Conservation (phyloP, 2,797 vertebrate species). For the Thamnophis elegans region DNA sequence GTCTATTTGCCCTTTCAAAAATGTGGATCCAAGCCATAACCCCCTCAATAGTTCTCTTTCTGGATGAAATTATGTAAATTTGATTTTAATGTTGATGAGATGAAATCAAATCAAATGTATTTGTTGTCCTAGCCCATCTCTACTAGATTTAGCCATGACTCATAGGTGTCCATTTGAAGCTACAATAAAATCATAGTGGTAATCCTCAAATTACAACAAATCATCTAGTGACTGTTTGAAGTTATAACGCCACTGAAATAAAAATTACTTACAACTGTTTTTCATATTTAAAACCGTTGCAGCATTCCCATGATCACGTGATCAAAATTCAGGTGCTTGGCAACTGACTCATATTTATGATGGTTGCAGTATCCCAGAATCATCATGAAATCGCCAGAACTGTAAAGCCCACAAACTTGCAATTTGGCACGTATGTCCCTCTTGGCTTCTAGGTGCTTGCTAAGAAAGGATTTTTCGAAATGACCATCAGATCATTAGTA, state of each 20-base stretch:
- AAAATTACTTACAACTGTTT: neutral
- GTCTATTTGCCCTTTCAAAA: neutral
- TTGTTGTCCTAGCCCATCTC: neutral
- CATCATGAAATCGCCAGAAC: too few relatives aligned
- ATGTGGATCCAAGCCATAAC: neutral
- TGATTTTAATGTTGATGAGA: neutral
- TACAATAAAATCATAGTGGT: neutral
- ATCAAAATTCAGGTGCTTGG: neutral
- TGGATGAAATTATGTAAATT: neutral
- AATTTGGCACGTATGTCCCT: too few relatives aligned
- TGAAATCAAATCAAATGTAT: neutral
- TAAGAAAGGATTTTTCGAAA: too few relatives aligned
- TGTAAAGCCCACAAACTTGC: too few relatives aligned
- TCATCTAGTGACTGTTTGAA: neutral
- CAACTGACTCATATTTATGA: neutral
- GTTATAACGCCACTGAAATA: neutral
- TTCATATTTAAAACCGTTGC: neutral
- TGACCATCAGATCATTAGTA: too few relatives aligned
- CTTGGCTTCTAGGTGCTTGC: too few relatives aligned
- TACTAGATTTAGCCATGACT: neutral
- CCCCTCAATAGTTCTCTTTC: neutral
- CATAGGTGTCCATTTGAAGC: neutral
- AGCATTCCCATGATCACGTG: neutral
- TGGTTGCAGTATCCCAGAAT: neutral
- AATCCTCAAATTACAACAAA: neutral